A percentile compares a stretch with the other conserved stretches of the same genome.
phyloP scores from a whole-genome alignment of 1,140 invertebrate species.

The Tetramorium parvispinum region DNA sequence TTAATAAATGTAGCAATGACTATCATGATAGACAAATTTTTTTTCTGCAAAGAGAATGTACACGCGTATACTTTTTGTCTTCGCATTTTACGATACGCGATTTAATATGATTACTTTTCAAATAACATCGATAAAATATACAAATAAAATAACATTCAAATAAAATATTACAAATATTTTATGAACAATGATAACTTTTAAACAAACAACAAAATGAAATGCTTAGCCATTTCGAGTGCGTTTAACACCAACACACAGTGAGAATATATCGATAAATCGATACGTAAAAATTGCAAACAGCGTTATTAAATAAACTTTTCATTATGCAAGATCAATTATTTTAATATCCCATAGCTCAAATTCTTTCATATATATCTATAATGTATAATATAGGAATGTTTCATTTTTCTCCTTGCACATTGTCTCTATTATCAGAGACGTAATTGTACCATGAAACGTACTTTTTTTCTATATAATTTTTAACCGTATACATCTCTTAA shows the following conservation, averaged over 20 bases:
- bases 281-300: constrained; percentile 3
- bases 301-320: constrained; percentile 3
- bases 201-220: constrained; percentile 13
- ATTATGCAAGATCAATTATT: constrained; percentile 32
- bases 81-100: constrained; percentile 8
- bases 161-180: constrained; percentile 28
- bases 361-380: constrained; percentile 12
- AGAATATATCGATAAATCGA: constrained; percentile 8
- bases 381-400: constrained; percentile 25
- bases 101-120: constrained; percentile 44
- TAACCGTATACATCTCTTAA: constrained; percentile 69
- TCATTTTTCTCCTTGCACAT: constrained; percentile 23
- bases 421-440: neutral
- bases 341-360: constrained; percentile 29
- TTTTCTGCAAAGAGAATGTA: no score
- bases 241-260: neutral
- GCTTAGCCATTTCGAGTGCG: neutral
- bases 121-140: constrained; percentile 41
- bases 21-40: no score
- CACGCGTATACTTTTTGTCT: neutral
- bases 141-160: constrained; percentile 39
- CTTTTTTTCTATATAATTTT: constrained; percentile 53
- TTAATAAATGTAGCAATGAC: no score
- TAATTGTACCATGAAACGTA: constrained; percentile 41
- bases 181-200: constrained; percentile 1